Evolutionary conservation across 1,140 invertebrate species (phyloP).

Genomic region (Druon quercuslanigerum): DNA sequence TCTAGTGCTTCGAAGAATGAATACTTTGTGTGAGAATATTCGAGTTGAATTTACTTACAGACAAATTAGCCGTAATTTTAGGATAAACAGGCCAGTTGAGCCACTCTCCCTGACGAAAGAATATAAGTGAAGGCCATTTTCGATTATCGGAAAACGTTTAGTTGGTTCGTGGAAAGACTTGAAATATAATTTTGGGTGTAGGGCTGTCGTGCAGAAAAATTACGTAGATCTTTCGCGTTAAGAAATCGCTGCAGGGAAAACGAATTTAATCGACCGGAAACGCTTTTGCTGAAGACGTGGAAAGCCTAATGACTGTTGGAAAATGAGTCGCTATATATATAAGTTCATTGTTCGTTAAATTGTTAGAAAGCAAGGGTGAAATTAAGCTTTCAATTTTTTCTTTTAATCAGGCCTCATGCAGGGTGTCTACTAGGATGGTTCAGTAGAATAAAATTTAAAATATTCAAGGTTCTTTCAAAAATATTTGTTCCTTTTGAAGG

Average conservation of each 20-base stretch:
- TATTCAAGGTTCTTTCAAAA: too few relatives aligned
- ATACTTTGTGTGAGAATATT: not conserved
- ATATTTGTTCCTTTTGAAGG: too few relatives aligned
- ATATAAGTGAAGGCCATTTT: constrained; percentile 9
- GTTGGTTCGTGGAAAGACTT: constrained; percentile 18
- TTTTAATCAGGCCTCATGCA: too few relatives aligned
- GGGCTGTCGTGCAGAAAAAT: constrained; percentile 7
- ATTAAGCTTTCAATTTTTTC: too few relatives aligned
- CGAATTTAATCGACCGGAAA: constrained; percentile 27
- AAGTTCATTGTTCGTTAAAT: too few relatives aligned
- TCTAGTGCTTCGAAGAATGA: not conserved
- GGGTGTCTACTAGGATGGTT: too few relatives aligned
- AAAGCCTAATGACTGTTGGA: too few relatives aligned
- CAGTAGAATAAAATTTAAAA: too few relatives aligned
- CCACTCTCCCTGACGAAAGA: not conserved
- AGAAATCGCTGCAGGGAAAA: constrained; percentile 25
- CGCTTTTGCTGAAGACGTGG: not conserved
- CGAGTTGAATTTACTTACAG: not conserved
- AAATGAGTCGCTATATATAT: too few relatives aligned
- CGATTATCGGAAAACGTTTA: constrained; percentile 40
- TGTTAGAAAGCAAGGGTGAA: too few relatives aligned
- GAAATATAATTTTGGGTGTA: constrained; percentile 24
- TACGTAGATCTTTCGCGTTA: constrained; percentile 11
- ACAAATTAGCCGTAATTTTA: not conserved
- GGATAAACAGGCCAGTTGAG: not conserved